Conservation (phyloP, 2,113 vertebrate genomes). For the Urocitellus parryii region DNA sequence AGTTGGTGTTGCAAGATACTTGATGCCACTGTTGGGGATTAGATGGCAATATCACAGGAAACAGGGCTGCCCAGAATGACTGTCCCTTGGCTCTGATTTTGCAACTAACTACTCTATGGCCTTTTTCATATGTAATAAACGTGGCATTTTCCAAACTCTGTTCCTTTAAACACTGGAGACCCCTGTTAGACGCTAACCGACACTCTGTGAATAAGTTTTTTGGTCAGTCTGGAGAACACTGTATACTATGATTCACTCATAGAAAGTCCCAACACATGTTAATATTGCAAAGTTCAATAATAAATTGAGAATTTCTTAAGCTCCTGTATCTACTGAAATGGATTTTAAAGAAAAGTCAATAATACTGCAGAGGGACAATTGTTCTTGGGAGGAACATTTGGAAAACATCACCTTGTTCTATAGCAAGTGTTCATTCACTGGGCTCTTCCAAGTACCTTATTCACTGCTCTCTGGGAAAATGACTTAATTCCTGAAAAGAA, state of each 20-base stretch:
- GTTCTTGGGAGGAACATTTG: constrained; percentile 22
- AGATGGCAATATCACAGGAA: not conserved
- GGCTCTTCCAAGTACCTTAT: not conserved
- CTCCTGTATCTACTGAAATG: not conserved
- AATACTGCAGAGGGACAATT: not conserved
- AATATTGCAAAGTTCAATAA: not conserved
- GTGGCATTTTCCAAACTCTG: not conserved
- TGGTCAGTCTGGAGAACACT: not conserved
- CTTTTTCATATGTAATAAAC: constrained; percentile 11
- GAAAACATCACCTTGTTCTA: not conserved
- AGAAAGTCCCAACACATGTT: not conserved
- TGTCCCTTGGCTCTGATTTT: not conserved
- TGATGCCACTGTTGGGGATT: not conserved
- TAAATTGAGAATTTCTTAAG: constrained; percentile 21
- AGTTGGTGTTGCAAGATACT: not conserved
- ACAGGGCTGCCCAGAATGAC: not conserved
- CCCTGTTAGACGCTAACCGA: not conserved
- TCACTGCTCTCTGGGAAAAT: not conserved
- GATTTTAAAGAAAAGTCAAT: constrained; percentile 40
- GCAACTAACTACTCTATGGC: not conserved
- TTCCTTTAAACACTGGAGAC: not conserved
- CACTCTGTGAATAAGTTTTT: not conserved
- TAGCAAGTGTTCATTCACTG: not conserved
- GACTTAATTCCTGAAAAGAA: not conserved
- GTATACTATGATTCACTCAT: not conserved